phyloP scores from a whole-genome alignment of 2,888 invertebrate genomes.

The Penaeus monodon region DNA sequence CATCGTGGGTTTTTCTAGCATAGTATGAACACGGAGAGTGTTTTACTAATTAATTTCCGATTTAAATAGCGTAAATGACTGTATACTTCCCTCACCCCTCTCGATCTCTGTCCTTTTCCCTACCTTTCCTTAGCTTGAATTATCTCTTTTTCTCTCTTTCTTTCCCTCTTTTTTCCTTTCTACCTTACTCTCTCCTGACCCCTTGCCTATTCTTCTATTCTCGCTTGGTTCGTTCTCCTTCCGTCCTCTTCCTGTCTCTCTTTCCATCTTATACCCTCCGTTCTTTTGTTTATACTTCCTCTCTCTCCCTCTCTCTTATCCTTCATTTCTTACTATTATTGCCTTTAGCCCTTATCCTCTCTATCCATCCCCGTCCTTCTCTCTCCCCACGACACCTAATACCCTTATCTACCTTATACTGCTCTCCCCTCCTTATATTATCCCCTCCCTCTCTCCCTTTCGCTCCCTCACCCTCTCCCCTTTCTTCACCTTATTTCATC shows the following conservation, averaged over 20 bases:
- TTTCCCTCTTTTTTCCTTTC: background rate
- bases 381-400: background rate
- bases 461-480: no score
- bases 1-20: background rate
- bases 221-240: no score
- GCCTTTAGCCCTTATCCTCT: background rate
- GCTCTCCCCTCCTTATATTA: background rate
- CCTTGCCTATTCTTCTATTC: no score
- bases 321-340: no score
- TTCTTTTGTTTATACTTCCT: no score
- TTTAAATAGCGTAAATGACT: no score
- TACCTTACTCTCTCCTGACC: no score
- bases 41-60: no score
- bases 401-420: background rate
- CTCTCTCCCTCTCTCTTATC: no score
- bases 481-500: background rate
- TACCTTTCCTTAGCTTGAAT: background rate
- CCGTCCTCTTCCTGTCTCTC: no score
- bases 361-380: background rate
- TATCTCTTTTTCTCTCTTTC: background rate
- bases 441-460: background rate
- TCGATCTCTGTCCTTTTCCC: background rate
- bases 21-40: no score
- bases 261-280: no score
- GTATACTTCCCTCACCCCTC: background rate